A percentile compares a stretch with the other conserved stretches of the same genome.
phyloP scores from a whole-genome alignment of 2,888 invertebrate genomes.

The Ctena decussata region DNA sequence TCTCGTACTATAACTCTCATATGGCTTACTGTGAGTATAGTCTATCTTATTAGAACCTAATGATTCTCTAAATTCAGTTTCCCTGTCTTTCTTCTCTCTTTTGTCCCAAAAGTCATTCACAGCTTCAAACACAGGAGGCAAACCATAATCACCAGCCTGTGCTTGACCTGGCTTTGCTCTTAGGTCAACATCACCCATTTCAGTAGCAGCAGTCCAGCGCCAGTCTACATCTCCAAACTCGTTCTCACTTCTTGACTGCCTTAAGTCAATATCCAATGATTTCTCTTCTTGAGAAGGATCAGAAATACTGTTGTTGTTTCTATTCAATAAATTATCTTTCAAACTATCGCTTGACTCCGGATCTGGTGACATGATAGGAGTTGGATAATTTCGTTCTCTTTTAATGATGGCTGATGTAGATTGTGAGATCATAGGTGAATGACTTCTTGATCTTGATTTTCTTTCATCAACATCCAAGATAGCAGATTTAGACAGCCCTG shows the following conservation, averaged over 20 bases:
- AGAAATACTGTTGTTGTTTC: neutral
- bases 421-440: neutral
- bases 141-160: neutral
- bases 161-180: constrained; percentile 23
- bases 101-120: neutral
- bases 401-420: neutral
- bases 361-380: neutral
- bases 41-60: neutral
- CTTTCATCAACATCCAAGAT: constrained; percentile 15
- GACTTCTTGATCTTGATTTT: neutral
- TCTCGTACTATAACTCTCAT: constrained; percentile 29
- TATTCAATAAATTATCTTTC: neutral
- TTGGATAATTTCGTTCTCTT: neutral
- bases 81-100: neutral
- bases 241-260: constrained; percentile 26
- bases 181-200: constrained; percentile 67
- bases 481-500: neutral
- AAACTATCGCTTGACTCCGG: neutral
- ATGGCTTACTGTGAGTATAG: neutral
- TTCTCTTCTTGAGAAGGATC: neutral
- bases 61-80: neutral
- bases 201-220: constrained; percentile 53
- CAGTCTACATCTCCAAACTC: constrained; percentile 64
- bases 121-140: neutral
- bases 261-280: constrained; percentile 5